Percentiles rank a stretch among this genome's conserved stretches.
These are phyloP conservation scores for Tiaroga cobitis DNA, from an alignment of 2,797 vertebrate genomes.

Conservation along the genomic window DNA sequence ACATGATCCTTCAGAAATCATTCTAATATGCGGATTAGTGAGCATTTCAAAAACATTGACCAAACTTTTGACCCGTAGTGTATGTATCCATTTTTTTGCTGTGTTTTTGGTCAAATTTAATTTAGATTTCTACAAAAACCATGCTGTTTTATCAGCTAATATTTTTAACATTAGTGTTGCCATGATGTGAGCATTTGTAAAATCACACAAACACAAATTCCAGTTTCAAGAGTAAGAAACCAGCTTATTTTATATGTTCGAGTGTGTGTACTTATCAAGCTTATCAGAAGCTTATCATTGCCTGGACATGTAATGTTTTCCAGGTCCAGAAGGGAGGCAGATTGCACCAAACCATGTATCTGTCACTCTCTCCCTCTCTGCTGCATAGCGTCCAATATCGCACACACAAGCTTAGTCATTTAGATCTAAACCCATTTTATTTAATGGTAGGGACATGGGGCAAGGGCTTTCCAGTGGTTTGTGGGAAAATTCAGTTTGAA, in stretches of 20 bases:
- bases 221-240: constrained; percentile 57
- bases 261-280: constrained; percentile 2
- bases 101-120: neutral
- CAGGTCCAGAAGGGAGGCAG: constrained; percentile 53
- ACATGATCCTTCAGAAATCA: neutral
- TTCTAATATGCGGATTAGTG: neutral
- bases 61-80: neutral
- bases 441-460: constrained; percentile 2
- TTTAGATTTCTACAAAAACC: neutral
- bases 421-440: constrained; percentile 18
- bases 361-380: neutral
- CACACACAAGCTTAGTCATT: constrained; percentile 29
- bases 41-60: neutral
- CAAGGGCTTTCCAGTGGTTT: constrained; percentile 12
- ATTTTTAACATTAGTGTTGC: neutral
- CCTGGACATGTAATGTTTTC: constrained; percentile 45
- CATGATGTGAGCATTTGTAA: neutral
- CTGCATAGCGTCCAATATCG: constrained; percentile 11
- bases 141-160: neutral
- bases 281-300: constrained; percentile 55
- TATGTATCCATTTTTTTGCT: neutral
- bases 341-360: constrained; percentile 49
- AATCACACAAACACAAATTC: neutral
- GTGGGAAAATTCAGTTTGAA: constrained; percentile 46
- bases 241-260: constrained; percentile 61